A percentile compares a stretch with the other conserved stretches of the same genome.
phyloP scores from a whole-genome alignment of 2,888 invertebrate genomes.

The Thera obeliscata region DNA sequence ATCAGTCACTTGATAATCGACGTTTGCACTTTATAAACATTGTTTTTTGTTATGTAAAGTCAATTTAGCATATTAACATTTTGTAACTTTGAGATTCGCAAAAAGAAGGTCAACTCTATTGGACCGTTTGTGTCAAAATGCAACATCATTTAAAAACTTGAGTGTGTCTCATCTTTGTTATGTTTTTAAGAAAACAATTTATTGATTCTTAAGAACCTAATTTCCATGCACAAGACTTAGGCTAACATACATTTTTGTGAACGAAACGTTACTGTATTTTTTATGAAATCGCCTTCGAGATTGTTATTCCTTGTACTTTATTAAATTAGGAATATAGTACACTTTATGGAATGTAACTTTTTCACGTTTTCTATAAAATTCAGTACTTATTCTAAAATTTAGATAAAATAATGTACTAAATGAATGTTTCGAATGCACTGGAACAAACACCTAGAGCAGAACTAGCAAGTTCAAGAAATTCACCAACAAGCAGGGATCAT shows the following conservation, averaged over 20 bases:
- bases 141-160: conserved; percentile 27
- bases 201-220: conserved; percentile 24
- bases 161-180: conserved; percentile 13
- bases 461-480: conserved; percentile 38
- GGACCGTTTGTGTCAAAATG: conserved; percentile 25
- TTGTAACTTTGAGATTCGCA: conserved; percentile 27
- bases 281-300: conserved; percentile 37
- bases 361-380: conserved; percentile 33
- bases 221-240: conserved; percentile 33
- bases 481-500: conserved; percentile 58
- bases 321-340: conserved; percentile 17
- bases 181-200: conserved; percentile 16
- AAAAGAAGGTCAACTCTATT: conserved; percentile 40
- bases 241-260: conserved; percentile 20
- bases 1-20: conserved; percentile 40
- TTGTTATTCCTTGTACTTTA: conserved; percentile 29
- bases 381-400: conserved; percentile 32
- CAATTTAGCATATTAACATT: conserved; percentile 27
- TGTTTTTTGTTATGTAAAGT: conserved; percentile 38
- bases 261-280: conserved; percentile 21
- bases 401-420: conserved; percentile 22
- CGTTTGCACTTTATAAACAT: conserved; percentile 35
- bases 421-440: conserved; percentile 25
- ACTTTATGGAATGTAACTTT: conserved; percentile 28
- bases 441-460: conserved; percentile 26